Evolutionary conservation across 2,113 vertebrate genomes (phyloP).

Genomic region (Hypomesus transpacificus): DNA sequence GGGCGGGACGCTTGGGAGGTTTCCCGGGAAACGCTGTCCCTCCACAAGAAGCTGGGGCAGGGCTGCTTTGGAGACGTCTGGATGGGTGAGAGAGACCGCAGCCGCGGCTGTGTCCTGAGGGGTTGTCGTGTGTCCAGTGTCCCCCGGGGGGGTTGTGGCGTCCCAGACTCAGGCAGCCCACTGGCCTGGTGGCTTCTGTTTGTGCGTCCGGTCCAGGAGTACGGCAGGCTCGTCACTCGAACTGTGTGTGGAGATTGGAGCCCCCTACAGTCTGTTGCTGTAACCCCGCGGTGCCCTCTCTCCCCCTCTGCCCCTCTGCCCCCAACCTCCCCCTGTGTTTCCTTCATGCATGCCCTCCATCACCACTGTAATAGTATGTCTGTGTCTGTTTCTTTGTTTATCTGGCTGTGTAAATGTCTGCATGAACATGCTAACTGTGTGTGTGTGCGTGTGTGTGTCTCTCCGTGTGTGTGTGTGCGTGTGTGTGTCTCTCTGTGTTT

Average conservation of each 20-base stretch:
- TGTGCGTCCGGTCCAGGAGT: too few species aligned
- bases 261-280: not conserved
- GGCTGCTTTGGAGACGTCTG: slow-evolving; percentile 97
- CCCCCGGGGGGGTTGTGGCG: not conserved
- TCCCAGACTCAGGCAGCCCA: too few species aligned
- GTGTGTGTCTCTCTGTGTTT: slow-evolving; percentile 10
- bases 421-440: not conserved
- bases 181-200: not conserved
- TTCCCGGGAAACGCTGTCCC: slow-evolving; percentile 72
- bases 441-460: not conserved
- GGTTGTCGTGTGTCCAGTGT: not conserved
- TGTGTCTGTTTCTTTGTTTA: slow-evolving; percentile 12
- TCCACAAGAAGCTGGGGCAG: slow-evolving; percentile 85
- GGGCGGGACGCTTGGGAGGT: slow-evolving; percentile 96
- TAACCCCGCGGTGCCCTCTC: not conserved
- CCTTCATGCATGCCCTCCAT: slow-evolving; percentile 46
- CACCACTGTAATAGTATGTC: slow-evolving; percentile 23
- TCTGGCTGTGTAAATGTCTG: slow-evolving; percentile 46
- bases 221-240: too few species aligned
- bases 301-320: not conserved
- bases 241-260: too few species aligned
- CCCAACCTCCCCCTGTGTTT: slow-evolving; percentile 2
- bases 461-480: not conserved
- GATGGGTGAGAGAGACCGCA: slow-evolving; percentile 84
- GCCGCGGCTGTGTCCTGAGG: not conserved